These are phyloP conservation scores for Drosophila differens DNA, from an alignment of 2,888 invertebrate species.

Conservation along the genomic window DNA sequence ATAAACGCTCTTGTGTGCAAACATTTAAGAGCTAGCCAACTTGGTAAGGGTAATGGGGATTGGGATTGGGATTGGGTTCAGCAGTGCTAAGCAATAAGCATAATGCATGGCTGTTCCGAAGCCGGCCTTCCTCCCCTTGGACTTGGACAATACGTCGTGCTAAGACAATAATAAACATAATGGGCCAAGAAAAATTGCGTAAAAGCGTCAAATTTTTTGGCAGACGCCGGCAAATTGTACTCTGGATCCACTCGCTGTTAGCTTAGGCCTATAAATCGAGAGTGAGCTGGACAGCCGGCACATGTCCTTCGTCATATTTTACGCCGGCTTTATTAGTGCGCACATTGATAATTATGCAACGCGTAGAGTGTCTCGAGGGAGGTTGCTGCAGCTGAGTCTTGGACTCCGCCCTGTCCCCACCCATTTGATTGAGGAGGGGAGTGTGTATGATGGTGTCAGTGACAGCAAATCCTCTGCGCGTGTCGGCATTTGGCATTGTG, in stretches of 20 bases:
- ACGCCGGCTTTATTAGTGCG: slow-evolving; percentile 68
- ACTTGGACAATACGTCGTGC: slow-evolving; percentile 24
- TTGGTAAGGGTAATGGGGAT: slow-evolving; percentile 13
- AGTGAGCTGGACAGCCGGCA: slow-evolving; percentile 28
- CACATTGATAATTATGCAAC: slow-evolving; percentile 76
- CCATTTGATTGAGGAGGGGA: not conserved
- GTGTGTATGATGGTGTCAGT: slow-evolving; percentile 40
- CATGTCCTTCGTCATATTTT: slow-evolving; percentile 69
- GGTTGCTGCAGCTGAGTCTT: slow-evolving; percentile 37
- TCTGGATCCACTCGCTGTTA: slow-evolving; percentile 22
- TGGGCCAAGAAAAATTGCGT: slow-evolving; percentile 67
- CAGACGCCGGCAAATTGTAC: slow-evolving; percentile 49
- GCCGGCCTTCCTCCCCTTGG: slow-evolving; percentile 16
- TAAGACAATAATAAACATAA: slow-evolving; percentile 76
- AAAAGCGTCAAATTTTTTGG: slow-evolving; percentile 58
- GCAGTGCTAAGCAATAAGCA: slow-evolving; percentile 65
- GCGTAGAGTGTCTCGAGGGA: slow-evolving; percentile 15
- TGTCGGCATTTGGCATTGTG: slow-evolving; percentile 80
- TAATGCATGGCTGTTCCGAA: slow-evolving; percentile 59
- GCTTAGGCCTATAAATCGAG: slow-evolving; percentile 52
- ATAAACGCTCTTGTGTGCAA: slow-evolving; percentile 81
- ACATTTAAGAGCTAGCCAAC: slow-evolving; percentile 58
- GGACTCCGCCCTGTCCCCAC: not conserved
- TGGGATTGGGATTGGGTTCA: not conserved
- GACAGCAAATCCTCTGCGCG: slow-evolving; percentile 74